These are phyloP conservation scores for Xestia ashworthii DNA, from an alignment of 2,888 invertebrate genomes.

Conservation along the genomic window DNA sequence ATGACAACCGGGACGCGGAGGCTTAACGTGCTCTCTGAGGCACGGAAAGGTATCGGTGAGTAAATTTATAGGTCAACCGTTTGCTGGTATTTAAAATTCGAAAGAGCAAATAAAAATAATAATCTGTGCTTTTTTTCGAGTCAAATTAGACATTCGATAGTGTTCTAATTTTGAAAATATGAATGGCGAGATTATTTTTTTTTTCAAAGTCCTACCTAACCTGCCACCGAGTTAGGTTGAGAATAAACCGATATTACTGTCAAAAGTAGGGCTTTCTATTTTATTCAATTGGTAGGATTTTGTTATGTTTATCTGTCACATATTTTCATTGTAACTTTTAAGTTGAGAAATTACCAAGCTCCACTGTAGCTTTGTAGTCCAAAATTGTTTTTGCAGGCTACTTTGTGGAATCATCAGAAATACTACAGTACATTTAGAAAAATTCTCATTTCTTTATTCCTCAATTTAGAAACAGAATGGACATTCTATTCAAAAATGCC, in stretches of 20 bases:
- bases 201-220: too few relatives aligned
- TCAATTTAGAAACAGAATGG: neutral
- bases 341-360: neutral
- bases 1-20: constrained; percentile 12
- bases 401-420: neutral
- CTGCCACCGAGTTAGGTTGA: too few relatives aligned
- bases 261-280: neutral
- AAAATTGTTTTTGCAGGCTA: too few relatives aligned
- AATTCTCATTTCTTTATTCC: neutral
- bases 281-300: neutral
- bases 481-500: too few relatives aligned
- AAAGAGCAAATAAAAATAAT: constrained; percentile 54
- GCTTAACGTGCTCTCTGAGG: constrained; percentile 47
- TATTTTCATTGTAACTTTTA: neutral
- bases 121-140: constrained; percentile 18
- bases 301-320: neutral
- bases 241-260: too few relatives aligned
- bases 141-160: neutral
- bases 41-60: constrained; percentile 43
- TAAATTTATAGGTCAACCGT: constrained; percentile 54
- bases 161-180: too few relatives aligned
- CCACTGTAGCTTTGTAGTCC: neutral
- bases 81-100: constrained; percentile 54
- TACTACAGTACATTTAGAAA: neutral
- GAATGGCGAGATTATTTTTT: too few relatives aligned